Percentiles rank a stretch among this genome's conserved stretches.
Evolutionary conservation across 2,888 invertebrate species (phyloP).

Genomic region (Lithophane semibrunnea): DNA sequence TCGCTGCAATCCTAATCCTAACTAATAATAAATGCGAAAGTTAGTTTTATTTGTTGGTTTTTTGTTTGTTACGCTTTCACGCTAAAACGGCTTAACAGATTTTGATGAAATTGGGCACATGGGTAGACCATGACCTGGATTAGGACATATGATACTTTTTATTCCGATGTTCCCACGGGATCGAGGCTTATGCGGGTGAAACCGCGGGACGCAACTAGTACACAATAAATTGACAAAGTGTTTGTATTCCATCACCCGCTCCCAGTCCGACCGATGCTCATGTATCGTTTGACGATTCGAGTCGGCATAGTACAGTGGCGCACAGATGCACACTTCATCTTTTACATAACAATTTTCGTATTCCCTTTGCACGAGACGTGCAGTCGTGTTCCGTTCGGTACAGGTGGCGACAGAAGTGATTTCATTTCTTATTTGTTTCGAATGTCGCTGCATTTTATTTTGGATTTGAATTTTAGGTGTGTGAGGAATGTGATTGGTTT

Average conservation of each 20-base stretch:
- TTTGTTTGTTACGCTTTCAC: too few relatives aligned
- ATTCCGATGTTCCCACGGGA: too few relatives aligned
- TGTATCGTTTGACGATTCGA: constrained; percentile 47
- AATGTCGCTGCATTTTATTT: constrained; percentile 28
- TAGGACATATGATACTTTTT: too few relatives aligned
- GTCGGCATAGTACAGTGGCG: constrained; percentile 51
- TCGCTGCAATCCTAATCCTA: not conserved
- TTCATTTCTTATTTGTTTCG: constrained; percentile 44
- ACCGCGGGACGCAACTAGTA: too few relatives aligned
- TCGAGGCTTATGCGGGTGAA: too few relatives aligned
- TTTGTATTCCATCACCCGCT: constrained; percentile 13
- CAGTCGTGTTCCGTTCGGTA: constrained; percentile 43
- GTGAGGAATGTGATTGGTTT: constrained; percentile 17
- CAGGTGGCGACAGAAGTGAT: constrained; percentile 51
- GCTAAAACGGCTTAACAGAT: too few relatives aligned
- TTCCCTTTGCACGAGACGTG: constrained; percentile 60
- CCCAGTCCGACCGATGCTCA: constrained; percentile 10
- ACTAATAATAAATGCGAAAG: too few relatives aligned
- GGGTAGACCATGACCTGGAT: too few relatives aligned
- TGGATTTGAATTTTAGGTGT: constrained; percentile 9
- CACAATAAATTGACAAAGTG: too few relatives aligned
- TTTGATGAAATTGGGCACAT: too few relatives aligned
- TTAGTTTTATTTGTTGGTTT: too few relatives aligned
- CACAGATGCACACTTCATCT: constrained; percentile 63
- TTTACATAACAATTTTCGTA: constrained; percentile 63